Evolutionary conservation across 2,888 invertebrate species (phyloP).

Genomic region (Oscheius sp.): DNA sequence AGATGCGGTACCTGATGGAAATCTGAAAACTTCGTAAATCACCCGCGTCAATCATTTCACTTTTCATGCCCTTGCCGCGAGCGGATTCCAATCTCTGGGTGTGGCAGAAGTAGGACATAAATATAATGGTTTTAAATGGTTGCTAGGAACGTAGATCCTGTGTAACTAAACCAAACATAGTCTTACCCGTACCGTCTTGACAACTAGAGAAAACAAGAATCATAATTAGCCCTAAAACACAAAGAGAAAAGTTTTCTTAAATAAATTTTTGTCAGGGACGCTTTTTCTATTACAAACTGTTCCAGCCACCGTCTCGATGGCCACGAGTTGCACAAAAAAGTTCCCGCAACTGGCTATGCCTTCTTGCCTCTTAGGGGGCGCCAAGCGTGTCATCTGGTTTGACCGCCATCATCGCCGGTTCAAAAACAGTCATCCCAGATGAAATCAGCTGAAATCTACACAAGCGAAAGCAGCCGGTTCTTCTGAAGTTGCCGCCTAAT

Average conservation of each 20-base stretch:
- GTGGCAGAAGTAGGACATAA: constrained; percentile 1
- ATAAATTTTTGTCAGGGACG: no score
- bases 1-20: constrained; percentile 59
- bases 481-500: constrained; percentile 7
- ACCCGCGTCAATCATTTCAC: neutral
- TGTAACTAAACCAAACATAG: no score
- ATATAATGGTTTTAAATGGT: neutral
- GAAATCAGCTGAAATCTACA: constrained; percentile 36
- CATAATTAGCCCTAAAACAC: no score
- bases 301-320: neutral
- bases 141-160: no score
- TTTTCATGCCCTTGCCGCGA: constrained; percentile 14
- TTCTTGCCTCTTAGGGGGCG: neutral
- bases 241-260: no score
- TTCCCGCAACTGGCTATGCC: neutral
- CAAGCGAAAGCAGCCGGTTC: constrained; percentile 33
- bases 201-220: no score
- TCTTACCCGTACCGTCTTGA: no score
- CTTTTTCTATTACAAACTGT: neutral
- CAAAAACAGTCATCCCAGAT: constrained; percentile 36
- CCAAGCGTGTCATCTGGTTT: constrained; percentile 34
- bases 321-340: neutral
- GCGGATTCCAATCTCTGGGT: constrained; percentile 2
- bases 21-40: constrained; percentile 53
- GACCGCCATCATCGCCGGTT: constrained; percentile 34